Conservation (phyloP, 2,113 vertebrate species). For the Festucalex cinctus region DNA sequence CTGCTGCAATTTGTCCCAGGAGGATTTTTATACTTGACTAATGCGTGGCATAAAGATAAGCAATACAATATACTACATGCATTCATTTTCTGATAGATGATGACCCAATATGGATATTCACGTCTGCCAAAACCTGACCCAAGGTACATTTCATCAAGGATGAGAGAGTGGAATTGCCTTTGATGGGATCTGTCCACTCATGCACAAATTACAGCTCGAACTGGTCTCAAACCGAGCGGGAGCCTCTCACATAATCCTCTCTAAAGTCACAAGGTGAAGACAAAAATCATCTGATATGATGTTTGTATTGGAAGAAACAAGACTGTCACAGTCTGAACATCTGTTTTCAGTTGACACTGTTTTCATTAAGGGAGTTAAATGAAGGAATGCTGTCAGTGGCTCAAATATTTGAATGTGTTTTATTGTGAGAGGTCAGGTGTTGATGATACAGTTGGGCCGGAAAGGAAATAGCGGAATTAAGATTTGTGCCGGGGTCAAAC, state of each 20-base stretch:
- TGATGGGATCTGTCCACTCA: conserved; percentile 50
- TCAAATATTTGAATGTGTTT: conserved; percentile 7
- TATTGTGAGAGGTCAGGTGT: conserved; percentile 6
- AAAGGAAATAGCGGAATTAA: not conserved
- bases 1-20: conserved; percentile 20
- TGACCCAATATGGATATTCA: not conserved
- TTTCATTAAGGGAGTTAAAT: conserved; percentile 20
- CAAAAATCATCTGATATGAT: conserved; percentile 4
- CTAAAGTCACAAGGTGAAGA: conserved; percentile 15
- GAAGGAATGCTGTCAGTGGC: not conserved
- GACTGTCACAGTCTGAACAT: conserved; percentile 9
- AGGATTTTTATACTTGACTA: conserved; percentile 8
- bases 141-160: conserved; percentile 23
- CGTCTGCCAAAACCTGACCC: not conserved
- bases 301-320: not conserved
- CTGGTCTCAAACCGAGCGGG: conserved; percentile 28
- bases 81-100: not conserved
- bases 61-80: conserved; percentile 2
- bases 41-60: conserved; percentile 27
- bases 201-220: conserved; percentile 36
- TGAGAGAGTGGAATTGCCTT: conserved; percentile 26
- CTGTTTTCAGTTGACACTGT: conserved; percentile 23
- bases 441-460: not conserved
- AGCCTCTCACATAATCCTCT: conserved; percentile 25
- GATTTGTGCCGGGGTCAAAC: not conserved